phyloP scores from a whole-genome alignment of 2,888 invertebrate genomes.

The Ennomos quercinarius region DNA sequence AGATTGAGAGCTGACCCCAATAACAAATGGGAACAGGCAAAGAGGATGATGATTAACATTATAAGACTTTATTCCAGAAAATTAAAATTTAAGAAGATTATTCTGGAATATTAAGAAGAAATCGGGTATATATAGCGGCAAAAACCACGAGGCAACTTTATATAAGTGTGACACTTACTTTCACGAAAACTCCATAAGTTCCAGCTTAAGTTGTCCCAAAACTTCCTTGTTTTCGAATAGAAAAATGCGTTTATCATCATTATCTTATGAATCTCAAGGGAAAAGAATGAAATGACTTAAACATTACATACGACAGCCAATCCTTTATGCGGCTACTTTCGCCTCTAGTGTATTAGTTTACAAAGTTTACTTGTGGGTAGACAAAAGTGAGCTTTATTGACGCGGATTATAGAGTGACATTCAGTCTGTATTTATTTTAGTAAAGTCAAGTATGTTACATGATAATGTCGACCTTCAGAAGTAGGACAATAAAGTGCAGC shows the following conservation, averaged over 20 bases:
- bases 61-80: too few relatives aligned
- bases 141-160: too few relatives aligned
- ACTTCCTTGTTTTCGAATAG: constrained; percentile 22
- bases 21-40: too few relatives aligned
- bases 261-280: constrained; percentile 33
- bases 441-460: constrained; percentile 33
- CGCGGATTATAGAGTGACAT: not conserved
- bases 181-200: not conserved
- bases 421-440: constrained; percentile 1
- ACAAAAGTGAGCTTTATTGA: not conserved
- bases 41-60: too few relatives aligned
- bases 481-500: constrained; percentile 43
- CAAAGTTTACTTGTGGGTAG: not conserved
- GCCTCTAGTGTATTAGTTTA: constrained; percentile 6
- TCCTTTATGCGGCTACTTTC: constrained; percentile 28
- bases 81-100: too few relatives aligned
- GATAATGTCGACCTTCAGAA: constrained; percentile 40
- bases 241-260: constrained; percentile 29
- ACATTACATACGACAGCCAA: constrained; percentile 31
- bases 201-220: not conserved
- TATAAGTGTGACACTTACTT: too few relatives aligned
- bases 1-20: too few relatives aligned
- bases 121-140: too few relatives aligned
- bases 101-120: too few relatives aligned
- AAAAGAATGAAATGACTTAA: constrained; percentile 25